Evolutionary conservation across 2,888 invertebrate genomes (phyloP), one percentile per base, ranked within the genome.

Genomic region (Diaphora mendica): DNA sequence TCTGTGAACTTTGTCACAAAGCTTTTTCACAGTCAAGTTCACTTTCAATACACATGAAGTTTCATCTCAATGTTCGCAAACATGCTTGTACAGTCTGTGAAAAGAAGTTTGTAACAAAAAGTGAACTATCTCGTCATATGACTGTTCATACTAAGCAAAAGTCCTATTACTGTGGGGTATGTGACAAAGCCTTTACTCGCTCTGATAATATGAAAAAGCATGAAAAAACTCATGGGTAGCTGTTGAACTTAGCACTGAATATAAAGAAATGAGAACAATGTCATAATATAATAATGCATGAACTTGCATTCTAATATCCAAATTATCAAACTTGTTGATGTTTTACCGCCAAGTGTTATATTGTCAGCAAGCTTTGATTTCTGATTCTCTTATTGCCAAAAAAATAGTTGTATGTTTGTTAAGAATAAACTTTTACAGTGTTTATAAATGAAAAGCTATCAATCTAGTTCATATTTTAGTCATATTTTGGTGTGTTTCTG

Each of bases 181-280:
- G 96, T 85, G 96, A 96, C 85, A 96, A 96, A 87, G 96, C 96
- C 68, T 96, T 96, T 85, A 96, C 96, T 79, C 94, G 96, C 75
- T 96, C 96, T 39, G 96, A 96, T 80, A 96, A 96, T 80, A 96
- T 96, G 96, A 96, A 96, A 86, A 96, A 96, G 88, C 96, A 96
- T 92, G 96, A 96, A 86, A 96, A 96, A 90, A 96, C 96, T 83
- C 96, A 96, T 91, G 96, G 96, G 81, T 96, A 90, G 90, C 81
- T 77, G 73, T 74, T 76, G 69, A 80, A 67, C 79, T 77, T 77
- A 85, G 85, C 79, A 80, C 79, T 79, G 78, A 82, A 80, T 79
- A 77, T 79, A 78, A 83, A 81, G 71, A 77, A 81, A 82, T 81
- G 76, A 79, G 82, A 82, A 82, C 80, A 85, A 82, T 85, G 80